Conservation (phyloP, 64 coral and sea anemone species). For the Catalaphyllia jardinei region DNA sequence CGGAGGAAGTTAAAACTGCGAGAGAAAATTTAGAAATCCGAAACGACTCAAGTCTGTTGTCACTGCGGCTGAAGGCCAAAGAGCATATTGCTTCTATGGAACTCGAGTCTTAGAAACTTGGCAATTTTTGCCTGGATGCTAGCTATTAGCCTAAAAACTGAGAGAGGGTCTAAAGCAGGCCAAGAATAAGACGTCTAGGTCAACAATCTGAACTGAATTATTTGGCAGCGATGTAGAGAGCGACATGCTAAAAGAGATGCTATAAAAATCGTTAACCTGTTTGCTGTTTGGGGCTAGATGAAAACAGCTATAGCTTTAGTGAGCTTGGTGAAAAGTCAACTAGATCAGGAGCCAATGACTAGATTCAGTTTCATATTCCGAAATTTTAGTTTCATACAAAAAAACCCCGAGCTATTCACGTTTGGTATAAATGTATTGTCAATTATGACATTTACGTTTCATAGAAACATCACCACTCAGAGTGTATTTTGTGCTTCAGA, state of each 20-base stretch:
- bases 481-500: background rate
- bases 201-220: background rate
- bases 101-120: background rate
- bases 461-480: background rate
- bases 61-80: constrained; percentile 54
- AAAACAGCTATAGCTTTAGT: too few species aligned
- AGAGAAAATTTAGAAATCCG: constrained; percentile 38
- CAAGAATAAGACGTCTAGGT: background rate
- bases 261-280: background rate
- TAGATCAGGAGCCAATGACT: too few species aligned
- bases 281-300: background rate
- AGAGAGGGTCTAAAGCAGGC: background rate
- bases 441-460: too few species aligned
- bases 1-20: background rate
- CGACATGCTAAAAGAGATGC: background rate
- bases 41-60: constrained; percentile 54
- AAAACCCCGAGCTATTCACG: too few species aligned
- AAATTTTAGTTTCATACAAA: too few species aligned
- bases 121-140: background rate
- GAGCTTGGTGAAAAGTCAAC: too few species aligned
- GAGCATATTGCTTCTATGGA: constrained; percentile 29
- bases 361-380: too few species aligned
- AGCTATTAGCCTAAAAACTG: background rate
- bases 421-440: too few species aligned
- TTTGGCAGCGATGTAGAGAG: background rate